Evolutionary conservation across 1,140 invertebrate genomes (phyloP), one percentile per base, ranked within the genome.

Genomic region (Calliphora vicina): DNA sequence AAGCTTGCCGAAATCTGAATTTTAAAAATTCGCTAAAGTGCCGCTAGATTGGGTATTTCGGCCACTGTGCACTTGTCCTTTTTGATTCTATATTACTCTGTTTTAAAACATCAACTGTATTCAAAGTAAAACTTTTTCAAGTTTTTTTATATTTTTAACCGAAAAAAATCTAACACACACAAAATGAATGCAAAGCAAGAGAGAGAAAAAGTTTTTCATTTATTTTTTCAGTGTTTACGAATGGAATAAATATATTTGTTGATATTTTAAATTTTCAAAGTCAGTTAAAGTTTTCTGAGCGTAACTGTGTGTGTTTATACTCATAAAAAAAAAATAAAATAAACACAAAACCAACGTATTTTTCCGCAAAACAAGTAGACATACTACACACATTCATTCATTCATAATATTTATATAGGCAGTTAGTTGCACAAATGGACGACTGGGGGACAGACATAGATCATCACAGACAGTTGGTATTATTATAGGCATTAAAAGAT

Each of bases 401-500:
- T n/a, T n/a, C n/a, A n/a, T n/a, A n/a, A n/a, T n/a, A n/a, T n/a
- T n/a, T n/a, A 23, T 25, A 67, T 23, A 17, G 6, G 1, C 20
- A 67, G 61, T 8, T n/a, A 50, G 1, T 67, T 67, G 20, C 4
- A 57, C 4, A 0, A 15, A 15, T 13, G 10, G 5, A 35, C 29
- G 10, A 67, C 10, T 4, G 20, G 0, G 61, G n/a, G n/a, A 20
- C 5, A 67, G 61, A 67, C 20, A 67, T 25, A 20, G 2, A 25
- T 17, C 3, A n/a, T 57, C 3, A n/a, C 20, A 67, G 61, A 67
- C 20, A 1, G 61, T 20, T 67, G 45, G n/a, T 67, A 67, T 67
- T 67, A 67, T 67, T 23, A 25, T 67, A 67, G 20, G 61, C n/a
- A 67, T 67, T 67, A 67, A 67, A 67, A 67, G 61, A 67, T 67